Evolutionary conservation across 2,113 vertebrate species (phyloP), one percentile per base, ranked within the genome.

Genomic region (Solenodon paradoxus): DNA sequence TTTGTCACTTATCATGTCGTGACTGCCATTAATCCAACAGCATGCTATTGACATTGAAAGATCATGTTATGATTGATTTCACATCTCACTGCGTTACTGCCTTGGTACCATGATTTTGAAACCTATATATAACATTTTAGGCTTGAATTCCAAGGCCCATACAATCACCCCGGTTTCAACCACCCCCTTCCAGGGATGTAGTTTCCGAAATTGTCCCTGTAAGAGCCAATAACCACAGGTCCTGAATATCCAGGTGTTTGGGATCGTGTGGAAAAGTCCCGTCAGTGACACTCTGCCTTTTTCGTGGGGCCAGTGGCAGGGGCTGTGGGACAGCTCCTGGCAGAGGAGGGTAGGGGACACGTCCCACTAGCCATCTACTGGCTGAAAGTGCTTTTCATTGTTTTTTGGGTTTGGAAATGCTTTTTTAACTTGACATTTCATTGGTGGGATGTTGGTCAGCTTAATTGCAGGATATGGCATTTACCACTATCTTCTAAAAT

Each of bases 21-120:
- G 81, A 75, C 24, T 42, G 53, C 72, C 77, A 55, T 64, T 61
- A 90, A 69, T 84, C 92, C 59, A 94, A 55, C 42, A 64, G 71
- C 96, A 93, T 95, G 89, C 77, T 78, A 51, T 57, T 78, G 38
- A 74, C 87, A 88, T 93, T 78, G 81, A 79, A 80, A 93, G n/a
- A 40, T n/a, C 71, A 93, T 78, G 45, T 63, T 80, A 30, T 53
- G 42, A 49, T 38, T 74, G 84, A 72, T 93, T 92, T 96, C n/a
- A 59, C 38, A 75, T 81, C 71, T 79, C 38, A 45, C 64, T 61
- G 64, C 66, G 17, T 61, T 85, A 53, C 35, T 64, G 28, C 59
- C 59, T 90, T 72, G 53, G 57, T 80, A 10, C 13, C 32, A 45
- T 79, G 79, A 51, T 59, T 69, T 22, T 5, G 20, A 89, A 93